Evolutionary conservation across 2,888 invertebrate genomes (phyloP).

Genomic region (Cyclophora albipunctata): DNA sequence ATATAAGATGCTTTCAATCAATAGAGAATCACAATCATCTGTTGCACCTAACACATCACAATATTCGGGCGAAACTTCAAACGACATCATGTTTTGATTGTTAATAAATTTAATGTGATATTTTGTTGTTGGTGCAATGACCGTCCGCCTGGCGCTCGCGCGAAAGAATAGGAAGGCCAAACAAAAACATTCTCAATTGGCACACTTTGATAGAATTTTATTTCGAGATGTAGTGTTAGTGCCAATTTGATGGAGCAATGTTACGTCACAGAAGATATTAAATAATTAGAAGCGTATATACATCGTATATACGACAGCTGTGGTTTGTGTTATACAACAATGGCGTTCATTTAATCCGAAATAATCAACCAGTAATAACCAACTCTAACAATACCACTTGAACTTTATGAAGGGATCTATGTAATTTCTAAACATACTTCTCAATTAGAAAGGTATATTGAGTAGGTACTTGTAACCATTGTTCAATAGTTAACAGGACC

Average conservation of each 20-base stretch:
- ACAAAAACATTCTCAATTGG: constrained; percentile 34
- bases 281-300: no score
- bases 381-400: no score
- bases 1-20: not conserved
- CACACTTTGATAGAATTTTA: constrained; percentile 28
- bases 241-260: constrained; percentile 29
- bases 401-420: no score
- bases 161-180: constrained; percentile 34
- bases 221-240: constrained; percentile 26
- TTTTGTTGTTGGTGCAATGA: constrained; percentile 27
- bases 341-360: no score
- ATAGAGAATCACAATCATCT: constrained; percentile 6
- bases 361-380: no score
- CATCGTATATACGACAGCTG: no score
- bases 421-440: no score
- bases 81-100: constrained; percentile 19
- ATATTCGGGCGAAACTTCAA: constrained; percentile 16
- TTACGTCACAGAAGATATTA: constrained; percentile 16
- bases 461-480: no score
- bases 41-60: constrained; percentile 10
- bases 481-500: no score
- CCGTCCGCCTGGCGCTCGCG: constrained; percentile 23
- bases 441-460: no score
- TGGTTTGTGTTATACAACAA: no score
- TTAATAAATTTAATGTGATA: constrained; percentile 1